Conservation (phyloP, 2,113 vertebrate species). For the Edolisoma coerulescens region DNA sequence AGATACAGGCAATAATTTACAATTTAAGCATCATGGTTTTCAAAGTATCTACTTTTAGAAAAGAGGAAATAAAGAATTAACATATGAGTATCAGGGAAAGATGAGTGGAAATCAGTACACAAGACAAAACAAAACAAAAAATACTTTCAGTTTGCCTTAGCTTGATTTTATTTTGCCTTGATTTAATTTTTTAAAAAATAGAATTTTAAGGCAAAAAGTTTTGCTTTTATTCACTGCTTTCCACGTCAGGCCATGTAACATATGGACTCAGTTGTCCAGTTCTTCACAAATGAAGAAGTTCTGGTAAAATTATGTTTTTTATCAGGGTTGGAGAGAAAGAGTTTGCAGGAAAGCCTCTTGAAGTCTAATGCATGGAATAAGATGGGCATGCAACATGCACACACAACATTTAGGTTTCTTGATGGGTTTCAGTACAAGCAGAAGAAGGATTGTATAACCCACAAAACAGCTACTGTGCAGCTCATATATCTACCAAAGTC, state of each 20-base stretch:
- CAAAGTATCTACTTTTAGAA: neutral
- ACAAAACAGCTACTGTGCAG: neutral
- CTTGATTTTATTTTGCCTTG: neutral
- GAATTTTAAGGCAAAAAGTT: neutral
- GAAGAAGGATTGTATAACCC: neutral
- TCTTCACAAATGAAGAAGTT: neutral
- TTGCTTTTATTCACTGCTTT: neutral
- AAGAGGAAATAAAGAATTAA: neutral
- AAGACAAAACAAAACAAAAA: neutral
- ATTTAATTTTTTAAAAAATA: neutral
- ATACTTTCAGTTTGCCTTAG: neutral
- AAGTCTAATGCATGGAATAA: neutral
- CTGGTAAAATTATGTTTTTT: neutral
- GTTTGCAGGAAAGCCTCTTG: neutral
- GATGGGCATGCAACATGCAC: neutral
- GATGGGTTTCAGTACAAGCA: neutral
- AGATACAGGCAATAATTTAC: neutral
- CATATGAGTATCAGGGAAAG: fast-evolving
- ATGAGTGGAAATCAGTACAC: neutral
- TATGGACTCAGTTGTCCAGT: neutral
- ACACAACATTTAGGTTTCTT: neutral
- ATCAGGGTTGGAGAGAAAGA: neutral
- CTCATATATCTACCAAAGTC: neutral
- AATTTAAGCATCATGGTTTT: neutral
- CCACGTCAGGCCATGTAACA: neutral